Percentiles rank a stretch among this genome's conserved stretches.
phyloP scores from a whole-genome alignment of 2,888 invertebrate species.

The Caenorhabditis panamensis region DNA sequence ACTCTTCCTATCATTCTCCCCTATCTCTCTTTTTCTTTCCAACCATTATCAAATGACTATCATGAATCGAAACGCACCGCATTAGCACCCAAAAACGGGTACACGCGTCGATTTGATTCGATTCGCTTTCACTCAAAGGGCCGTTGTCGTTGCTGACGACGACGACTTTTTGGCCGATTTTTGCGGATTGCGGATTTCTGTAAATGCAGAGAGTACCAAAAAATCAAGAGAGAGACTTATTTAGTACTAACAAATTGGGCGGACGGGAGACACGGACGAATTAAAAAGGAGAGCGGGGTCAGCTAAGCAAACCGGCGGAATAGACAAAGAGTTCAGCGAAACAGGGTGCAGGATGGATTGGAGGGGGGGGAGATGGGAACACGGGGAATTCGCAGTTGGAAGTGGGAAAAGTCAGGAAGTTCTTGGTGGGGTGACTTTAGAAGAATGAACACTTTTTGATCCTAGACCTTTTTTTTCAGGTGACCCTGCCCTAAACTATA shows the following conservation, averaged over 20 bases:
- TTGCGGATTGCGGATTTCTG: background rate
- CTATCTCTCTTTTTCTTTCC: constrained; percentile 2
- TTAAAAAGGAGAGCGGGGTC: background rate
- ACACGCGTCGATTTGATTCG: too few relatives aligned
- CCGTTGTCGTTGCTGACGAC: too few relatives aligned
- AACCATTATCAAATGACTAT: constrained; percentile 14
- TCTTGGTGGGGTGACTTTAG: too few relatives aligned
- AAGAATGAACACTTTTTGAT: too few relatives aligned
- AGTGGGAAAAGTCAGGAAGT: too few relatives aligned
- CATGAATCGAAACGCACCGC: constrained; percentile 53
- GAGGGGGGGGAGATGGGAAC: background rate
- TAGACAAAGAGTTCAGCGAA: background rate
- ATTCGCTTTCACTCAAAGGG: constrained; percentile 19
- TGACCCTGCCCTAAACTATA: too few relatives aligned
- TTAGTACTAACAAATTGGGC: too few relatives aligned
- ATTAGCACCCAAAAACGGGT: constrained; percentile 37
- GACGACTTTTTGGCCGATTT: background rate
- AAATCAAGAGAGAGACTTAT: too few relatives aligned
- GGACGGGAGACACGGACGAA: too few relatives aligned
- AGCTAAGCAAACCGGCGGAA: background rate
- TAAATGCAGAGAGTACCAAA: background rate
- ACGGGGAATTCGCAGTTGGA: too few relatives aligned
- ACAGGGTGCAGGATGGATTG: too few relatives aligned
- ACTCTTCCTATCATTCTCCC: background rate
- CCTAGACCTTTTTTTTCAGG: too few relatives aligned